phyloP scores from a whole-genome alignment of 2,113 vertebrate genomes.

The Pithys albifrons region DNA sequence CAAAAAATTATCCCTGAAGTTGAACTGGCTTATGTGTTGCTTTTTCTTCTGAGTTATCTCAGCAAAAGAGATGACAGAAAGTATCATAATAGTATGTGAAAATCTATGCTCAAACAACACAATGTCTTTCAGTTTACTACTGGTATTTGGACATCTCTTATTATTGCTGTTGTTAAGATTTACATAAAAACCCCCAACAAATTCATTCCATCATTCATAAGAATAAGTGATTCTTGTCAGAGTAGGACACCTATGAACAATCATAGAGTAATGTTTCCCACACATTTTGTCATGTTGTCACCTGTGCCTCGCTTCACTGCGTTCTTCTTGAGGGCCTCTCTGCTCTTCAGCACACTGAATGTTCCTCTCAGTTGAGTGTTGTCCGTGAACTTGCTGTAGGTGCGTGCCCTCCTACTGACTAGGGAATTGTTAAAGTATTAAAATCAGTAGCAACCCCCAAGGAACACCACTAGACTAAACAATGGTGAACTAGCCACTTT shows the following conservation, averaged over 20 bases:
- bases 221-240: neutral
- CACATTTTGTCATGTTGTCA: neutral
- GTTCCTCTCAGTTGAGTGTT: neutral
- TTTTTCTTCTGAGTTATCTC: neutral
- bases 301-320: neutral
- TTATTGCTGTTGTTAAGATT: neutral
- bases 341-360: neutral
- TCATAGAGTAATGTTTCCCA: neutral
- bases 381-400: neutral
- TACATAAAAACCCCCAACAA: neutral
- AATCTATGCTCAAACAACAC: neutral
- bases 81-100: neutral
- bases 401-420: neutral
- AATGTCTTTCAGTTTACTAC: neutral
- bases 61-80: neutral
- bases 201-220: neutral
- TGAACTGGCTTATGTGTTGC: neutral
- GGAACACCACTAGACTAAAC: neutral
- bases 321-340: neutral
- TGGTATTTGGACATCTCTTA: neutral
- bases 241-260: neutral
- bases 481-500: neutral
- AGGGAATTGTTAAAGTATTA: neutral
- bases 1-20: neutral
- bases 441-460: neutral